Percentiles rank a stretch among this genome's conserved stretches.
phyloP scores from a whole-genome alignment of 1,140 invertebrate species.

The Ips nitidus region DNA sequence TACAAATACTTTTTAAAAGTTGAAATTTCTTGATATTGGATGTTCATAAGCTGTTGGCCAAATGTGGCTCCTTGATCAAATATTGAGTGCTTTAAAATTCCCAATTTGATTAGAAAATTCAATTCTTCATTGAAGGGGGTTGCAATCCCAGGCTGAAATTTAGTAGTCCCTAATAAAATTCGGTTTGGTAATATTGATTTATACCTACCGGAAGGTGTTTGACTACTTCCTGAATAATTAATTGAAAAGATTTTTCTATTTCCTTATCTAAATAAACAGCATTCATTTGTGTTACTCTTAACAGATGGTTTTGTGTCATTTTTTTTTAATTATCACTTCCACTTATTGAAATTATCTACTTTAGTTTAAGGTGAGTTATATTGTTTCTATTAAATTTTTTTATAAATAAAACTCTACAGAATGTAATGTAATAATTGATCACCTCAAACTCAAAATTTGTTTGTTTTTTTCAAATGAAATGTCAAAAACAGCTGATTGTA shows the following conservation, averaged over 20 bases:
- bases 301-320: slow-evolving; percentile 45
- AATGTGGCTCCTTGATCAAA: slow-evolving; percentile 45
- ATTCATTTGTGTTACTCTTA: slow-evolving; percentile 51
- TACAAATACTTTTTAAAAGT: slow-evolving; percentile 43
- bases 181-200: slow-evolving; percentile 8
- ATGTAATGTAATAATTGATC: too few relatives aligned
- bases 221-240: slow-evolving; percentile 39
- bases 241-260: slow-evolving; percentile 45
- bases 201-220: slow-evolving; percentile 48
- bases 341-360: too few relatives aligned
- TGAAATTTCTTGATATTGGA: slow-evolving; percentile 49
- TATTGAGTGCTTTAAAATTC: slow-evolving; percentile 47
- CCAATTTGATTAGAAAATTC: slow-evolving; percentile 43
- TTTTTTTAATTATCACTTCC: background rate
- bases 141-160: slow-evolving; percentile 43
- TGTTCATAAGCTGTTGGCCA: slow-evolving; percentile 50
- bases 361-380: too few relatives aligned
- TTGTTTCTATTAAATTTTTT: too few relatives aligned
- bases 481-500: too few relatives aligned
- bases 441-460: too few relatives aligned
- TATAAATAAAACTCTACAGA: too few relatives aligned
- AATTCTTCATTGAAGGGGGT: slow-evolving; percentile 45
- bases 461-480: too few relatives aligned
- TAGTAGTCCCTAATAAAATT: slow-evolving; percentile 13
- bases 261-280: slow-evolving; percentile 51